Evolutionary conservation across 2,797 vertebrate species (phyloP).

Genomic region (Chelon auratus): DNA sequence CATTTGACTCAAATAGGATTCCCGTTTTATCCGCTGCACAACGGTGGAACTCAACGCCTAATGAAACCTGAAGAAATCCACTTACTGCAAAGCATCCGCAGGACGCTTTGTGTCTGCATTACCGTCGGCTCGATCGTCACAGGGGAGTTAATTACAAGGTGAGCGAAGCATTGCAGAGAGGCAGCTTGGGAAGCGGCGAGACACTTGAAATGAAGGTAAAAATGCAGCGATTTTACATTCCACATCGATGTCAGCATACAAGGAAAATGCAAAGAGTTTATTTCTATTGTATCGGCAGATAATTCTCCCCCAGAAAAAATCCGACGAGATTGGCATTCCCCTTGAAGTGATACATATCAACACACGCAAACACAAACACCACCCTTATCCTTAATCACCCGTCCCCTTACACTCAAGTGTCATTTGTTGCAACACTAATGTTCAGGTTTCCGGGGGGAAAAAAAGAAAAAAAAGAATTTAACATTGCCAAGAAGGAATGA

Average conservation of each 20-base stretch:
- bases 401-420: conserved; percentile 58
- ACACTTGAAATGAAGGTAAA: conserved; percentile 32
- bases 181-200: conserved; percentile 3
- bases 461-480: conserved; percentile 53
- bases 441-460: conserved; percentile 64
- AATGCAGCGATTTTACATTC: conserved; percentile 44
- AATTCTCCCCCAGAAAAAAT: not conserved
- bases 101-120: conserved; percentile 32
- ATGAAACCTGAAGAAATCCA: conserved; percentile 24
- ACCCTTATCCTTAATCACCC: conserved; percentile 59
- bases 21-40: conserved; percentile 9
- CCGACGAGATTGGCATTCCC: not conserved
- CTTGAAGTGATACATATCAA: conserved; percentile 30
- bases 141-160: conserved; percentile 1
- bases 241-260: conserved; percentile 14
- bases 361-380: conserved; percentile 19
- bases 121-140: conserved; percentile 22
- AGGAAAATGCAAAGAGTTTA: conserved; percentile 1
- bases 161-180: conserved; percentile 14
- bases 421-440: conserved; percentile 75
- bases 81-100: conserved; percentile 21
- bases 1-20: conserved; percentile 4
- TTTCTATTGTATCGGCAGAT: conserved; percentile 7
- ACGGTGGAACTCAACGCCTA: not conserved
- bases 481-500: conserved; percentile 68